Percentiles rank a stretch among this genome's conserved stretches.
These are phyloP conservation scores for Anser cygnoides DNA, from an alignment of 2,113 vertebrate genomes.

Conservation along the genomic window DNA sequence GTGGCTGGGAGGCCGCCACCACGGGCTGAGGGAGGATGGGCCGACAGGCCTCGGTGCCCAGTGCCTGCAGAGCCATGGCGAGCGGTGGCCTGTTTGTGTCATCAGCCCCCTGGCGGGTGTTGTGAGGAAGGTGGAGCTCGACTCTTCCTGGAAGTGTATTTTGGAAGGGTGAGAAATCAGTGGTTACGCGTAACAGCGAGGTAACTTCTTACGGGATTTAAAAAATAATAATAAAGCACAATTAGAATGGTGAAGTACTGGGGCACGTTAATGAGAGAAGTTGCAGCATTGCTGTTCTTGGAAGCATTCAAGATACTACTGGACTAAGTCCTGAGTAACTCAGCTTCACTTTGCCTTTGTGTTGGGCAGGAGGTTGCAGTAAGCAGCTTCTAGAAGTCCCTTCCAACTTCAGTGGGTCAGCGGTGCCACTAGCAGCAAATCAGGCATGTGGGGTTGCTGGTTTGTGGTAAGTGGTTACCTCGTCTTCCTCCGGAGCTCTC, in stretches of 20 bases:
- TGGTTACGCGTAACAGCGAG: constrained; percentile 20
- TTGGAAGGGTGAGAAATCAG: constrained; percentile 30
- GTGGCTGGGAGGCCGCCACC: neutral
- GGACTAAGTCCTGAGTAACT: neutral
- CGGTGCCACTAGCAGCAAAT: neutral
- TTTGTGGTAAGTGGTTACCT: accelerated
- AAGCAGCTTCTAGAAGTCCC: neutral
- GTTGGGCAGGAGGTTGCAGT: neutral
- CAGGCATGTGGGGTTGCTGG: neutral
- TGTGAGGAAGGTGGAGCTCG: neutral
- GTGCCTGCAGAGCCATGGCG: too few relatives aligned
- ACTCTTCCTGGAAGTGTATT: neutral
- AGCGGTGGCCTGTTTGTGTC: neutral
- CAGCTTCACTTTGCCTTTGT: neutral
- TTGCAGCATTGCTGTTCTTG: neutral
- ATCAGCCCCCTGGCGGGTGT: neutral
- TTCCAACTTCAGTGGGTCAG: neutral
- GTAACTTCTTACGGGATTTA: constrained; percentile 8
- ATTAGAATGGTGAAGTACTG: neutral
- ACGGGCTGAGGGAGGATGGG: neutral
- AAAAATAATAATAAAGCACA: too few relatives aligned
- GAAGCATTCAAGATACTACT: neutral
- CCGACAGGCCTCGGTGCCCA: neutral
- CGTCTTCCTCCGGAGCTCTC: neutral
- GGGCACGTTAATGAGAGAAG: neutral